phyloP scores from a whole-genome alignment of 2,113 vertebrate species.

The Plotosus lineatus region DNA sequence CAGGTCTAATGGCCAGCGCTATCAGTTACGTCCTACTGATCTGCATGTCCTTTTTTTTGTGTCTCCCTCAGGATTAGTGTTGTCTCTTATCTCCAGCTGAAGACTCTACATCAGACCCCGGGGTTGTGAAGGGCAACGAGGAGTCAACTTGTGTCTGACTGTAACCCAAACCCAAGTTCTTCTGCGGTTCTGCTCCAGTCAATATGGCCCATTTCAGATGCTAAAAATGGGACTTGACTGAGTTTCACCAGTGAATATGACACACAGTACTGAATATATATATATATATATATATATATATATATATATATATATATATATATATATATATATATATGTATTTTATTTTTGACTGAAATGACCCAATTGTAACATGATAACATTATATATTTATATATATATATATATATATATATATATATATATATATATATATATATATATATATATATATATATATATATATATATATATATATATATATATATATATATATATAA shows the following conservation, averaged over 20 bases:
- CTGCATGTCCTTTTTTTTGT: conserved; percentile 24
- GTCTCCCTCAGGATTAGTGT: conserved; percentile 40
- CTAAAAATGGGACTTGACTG: not conserved
- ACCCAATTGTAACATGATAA: too few species aligned
- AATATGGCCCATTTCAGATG: not conserved
- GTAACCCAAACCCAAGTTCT: not conserved
- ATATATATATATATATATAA: too few species aligned
- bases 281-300: not conserved
- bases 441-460: too few species aligned
- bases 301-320: not conserved
- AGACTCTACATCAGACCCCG: conserved; percentile 43
- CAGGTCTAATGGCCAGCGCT: conserved; percentile 34
- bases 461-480: too few species aligned
- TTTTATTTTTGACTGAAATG: too few species aligned
- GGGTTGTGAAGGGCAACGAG: conserved; percentile 22
- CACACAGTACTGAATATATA: not conserved
- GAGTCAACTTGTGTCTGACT: not conserved
- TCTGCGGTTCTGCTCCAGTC: not conserved
- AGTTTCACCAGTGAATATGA: not conserved
- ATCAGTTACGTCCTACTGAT: conserved; percentile 45
- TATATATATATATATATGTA: too few species aligned
- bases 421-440: too few species aligned
- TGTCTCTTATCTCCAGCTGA: conserved; percentile 54
- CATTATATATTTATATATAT: too few species aligned
- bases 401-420: too few species aligned